Conservation (phyloP, 1,140 invertebrate species). For the Copidosoma floridanum region DNA sequence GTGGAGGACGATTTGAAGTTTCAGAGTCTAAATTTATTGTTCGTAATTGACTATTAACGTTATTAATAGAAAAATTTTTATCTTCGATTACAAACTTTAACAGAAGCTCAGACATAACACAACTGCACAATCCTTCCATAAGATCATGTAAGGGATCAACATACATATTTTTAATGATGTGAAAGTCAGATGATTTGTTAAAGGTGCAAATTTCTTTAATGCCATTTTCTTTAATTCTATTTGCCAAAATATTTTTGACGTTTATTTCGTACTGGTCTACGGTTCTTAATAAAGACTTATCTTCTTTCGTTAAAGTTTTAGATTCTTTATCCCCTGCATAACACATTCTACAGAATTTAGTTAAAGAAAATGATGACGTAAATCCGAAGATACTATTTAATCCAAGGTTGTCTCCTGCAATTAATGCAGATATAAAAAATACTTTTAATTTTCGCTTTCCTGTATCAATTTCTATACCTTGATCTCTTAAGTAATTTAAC, state of each 20-base stretch:
- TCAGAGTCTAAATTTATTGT: not conserved
- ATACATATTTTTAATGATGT: not conserved
- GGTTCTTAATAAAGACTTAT: constrained; percentile 11
- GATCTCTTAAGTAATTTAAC: constrained; percentile 19
- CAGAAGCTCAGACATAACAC: not conserved
- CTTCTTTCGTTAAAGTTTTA: constrained; percentile 8
- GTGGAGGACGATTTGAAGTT: not conserved
- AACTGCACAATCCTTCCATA: not conserved
- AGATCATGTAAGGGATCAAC: not conserved
- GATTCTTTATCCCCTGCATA: constrained; percentile 10
- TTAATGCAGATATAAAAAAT: constrained; percentile 17
- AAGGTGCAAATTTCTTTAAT: constrained; percentile 20
- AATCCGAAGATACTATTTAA: constrained; percentile 24
- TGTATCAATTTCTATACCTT: constrained; percentile 12
- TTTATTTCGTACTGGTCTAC: constrained; percentile 19
- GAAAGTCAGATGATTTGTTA: not conserved
- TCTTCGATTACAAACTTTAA: not conserved
- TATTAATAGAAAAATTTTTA: not conserved
- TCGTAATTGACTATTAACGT: too few species aligned
- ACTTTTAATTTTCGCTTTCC: not conserved
- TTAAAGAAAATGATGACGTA: constrained; percentile 19
- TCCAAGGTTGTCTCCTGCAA: constrained; percentile 26
- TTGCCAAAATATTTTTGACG: not conserved
- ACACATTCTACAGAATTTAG: constrained; percentile 24
- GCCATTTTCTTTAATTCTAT: constrained; percentile 8